These are phyloP conservation scores for Halocaridina rubra DNA, from an alignment of 2,888 invertebrate species.

Conservation along the genomic window DNA sequence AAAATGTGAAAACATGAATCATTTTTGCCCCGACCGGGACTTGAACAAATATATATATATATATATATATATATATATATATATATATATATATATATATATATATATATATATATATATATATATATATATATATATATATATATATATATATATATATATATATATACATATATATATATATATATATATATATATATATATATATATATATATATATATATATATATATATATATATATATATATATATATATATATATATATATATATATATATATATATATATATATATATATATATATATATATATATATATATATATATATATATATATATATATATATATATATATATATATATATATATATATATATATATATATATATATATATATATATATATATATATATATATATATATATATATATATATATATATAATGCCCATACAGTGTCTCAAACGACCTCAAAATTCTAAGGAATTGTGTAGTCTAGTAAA, in stretches of 20 bases:
- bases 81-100: neutral
- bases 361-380: neutral
- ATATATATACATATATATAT: neutral
- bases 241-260: neutral
- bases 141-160: neutral
- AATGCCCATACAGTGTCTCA: too few relatives aligned
- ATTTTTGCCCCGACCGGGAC: too few relatives aligned
- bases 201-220: neutral
- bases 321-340: neutral
- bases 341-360: neutral
- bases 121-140: neutral
- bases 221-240: neutral
- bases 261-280: neutral
- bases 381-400: neutral
- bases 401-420: neutral
- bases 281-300: neutral
- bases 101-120: slow-evolving; percentile 1
- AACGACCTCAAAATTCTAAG: too few relatives aligned
- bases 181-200: neutral
- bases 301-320: neutral
- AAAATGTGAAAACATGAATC: too few relatives aligned
- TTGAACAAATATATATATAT: neutral
- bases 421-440: neutral
- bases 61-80: neutral
- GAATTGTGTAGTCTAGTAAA: too few relatives aligned